Conservation (phyloP, 2,888 invertebrate genomes). For the Dilophus febrilis region DNA sequence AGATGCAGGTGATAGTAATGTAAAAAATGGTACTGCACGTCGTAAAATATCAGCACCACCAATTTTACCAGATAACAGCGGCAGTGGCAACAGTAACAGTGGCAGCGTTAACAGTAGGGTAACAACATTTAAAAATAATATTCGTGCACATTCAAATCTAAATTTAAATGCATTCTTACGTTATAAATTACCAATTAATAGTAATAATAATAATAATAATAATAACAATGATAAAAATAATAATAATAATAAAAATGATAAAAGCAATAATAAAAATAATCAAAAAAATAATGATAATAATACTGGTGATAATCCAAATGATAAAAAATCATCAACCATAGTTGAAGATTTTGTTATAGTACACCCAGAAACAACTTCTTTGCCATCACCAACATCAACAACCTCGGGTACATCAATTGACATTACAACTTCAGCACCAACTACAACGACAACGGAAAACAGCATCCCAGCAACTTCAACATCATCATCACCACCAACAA, state of each 20-base stretch:
- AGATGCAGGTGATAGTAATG: constrained; percentile 17
- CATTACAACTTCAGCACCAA: too few relatives aligned
- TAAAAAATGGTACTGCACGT: constrained; percentile 16
- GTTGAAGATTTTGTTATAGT: constrained; percentile 19
- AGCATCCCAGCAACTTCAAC: too few relatives aligned
- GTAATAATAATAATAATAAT: constrained; percentile 14
- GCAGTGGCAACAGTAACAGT: constrained; percentile 2
- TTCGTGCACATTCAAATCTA: constrained; percentile 17
- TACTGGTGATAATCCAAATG: too few relatives aligned
- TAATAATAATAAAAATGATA: too few relatives aligned
- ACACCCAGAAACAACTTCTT: too few relatives aligned
- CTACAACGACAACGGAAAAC: too few relatives aligned
- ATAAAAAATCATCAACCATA: constrained; percentile 9
- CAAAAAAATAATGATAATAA: too few relatives aligned
- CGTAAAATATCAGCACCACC: constrained; percentile 19
- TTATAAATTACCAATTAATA: constrained; percentile 20
- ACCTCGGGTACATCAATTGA: too few relatives aligned
- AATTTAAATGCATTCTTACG: constrained; percentile 19
- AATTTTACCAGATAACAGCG: constrained; percentile 9
- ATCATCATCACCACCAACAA: too few relatives aligned
- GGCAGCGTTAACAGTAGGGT: background rate
- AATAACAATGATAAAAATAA: too few relatives aligned
- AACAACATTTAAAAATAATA: constrained; percentile 8
- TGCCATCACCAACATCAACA: too few relatives aligned
- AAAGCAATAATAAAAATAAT: too few relatives aligned